phyloP scores from a whole-genome alignment of 2,113 vertebrate genomes.

The Engystomops pustulosus region DNA sequence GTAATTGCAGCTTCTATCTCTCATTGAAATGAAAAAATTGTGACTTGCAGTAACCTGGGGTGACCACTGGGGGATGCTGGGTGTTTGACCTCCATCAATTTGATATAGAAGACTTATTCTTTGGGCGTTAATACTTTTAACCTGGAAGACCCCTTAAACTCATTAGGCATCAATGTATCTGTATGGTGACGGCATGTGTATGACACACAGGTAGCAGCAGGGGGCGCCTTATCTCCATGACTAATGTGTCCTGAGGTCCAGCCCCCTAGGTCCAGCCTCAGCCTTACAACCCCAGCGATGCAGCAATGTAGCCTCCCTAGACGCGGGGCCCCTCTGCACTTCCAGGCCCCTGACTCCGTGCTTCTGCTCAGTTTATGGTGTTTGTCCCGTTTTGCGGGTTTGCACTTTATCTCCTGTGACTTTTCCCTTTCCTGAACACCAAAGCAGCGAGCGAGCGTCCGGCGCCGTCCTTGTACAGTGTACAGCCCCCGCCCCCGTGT shows the following conservation, averaged over 20 bases:
- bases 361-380: not conserved
- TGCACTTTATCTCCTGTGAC: not conserved
- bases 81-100: too few relatives aligned
- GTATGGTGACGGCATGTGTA: too few relatives aligned
- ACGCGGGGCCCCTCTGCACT: not conserved
- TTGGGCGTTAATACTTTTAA: too few relatives aligned
- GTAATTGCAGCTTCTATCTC: too few relatives aligned
- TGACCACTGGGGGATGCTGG: too few relatives aligned
- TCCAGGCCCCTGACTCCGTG: not conserved
- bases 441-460: conserved; percentile 66
- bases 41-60: too few relatives aligned
- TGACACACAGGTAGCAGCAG: too few relatives aligned
- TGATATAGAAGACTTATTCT: too few relatives aligned
- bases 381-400: not conserved
- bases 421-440: conserved; percentile 43
- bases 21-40: too few relatives aligned
- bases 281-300: not conserved
- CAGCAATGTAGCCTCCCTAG: not conserved
- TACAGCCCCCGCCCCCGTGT: conserved; percentile 13
- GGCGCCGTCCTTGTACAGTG: conserved; percentile 61
- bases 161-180: too few relatives aligned
- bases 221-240: not conserved
- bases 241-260: not conserved
- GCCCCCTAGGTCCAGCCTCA: not conserved
- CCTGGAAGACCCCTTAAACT: too few relatives aligned